Evolutionary conservation across 2,888 invertebrate genomes (phyloP).

Genomic region (Acanthosepion lycidas): DNA sequence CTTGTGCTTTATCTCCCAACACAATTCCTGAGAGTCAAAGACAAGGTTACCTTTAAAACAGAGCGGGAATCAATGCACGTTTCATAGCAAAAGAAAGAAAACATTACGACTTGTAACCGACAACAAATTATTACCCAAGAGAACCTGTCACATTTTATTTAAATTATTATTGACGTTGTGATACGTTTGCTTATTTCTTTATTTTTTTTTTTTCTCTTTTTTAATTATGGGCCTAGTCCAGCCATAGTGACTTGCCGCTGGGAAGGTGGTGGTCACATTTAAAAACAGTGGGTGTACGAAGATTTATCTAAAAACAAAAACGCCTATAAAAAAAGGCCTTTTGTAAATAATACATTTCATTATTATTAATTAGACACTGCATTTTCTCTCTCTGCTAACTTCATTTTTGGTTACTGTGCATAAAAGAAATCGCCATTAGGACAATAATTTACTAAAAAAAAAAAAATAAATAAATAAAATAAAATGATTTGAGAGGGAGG

Average conservation of each 20-base stretch:
- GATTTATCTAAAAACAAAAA: not conserved
- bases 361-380: too few relatives aligned
- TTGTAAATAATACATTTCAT: too few relatives aligned
- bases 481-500: too few relatives aligned
- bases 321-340: not conserved
- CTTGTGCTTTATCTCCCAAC: not conserved
- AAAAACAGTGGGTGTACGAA: not conserved
- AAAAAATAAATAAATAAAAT: too few relatives aligned
- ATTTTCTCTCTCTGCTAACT: too few relatives aligned
- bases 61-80: not conserved
- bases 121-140: not conserved
- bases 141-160: not conserved
- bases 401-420: too few relatives aligned
- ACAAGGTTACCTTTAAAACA: too few relatives aligned
- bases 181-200: not conserved
- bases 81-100: not conserved
- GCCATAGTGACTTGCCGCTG: not conserved
- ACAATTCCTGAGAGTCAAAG: not conserved
- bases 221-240: not conserved
- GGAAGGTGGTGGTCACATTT: not conserved
- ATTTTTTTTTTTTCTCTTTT: not conserved
- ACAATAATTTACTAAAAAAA: too few relatives aligned
- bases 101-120: not conserved
- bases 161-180: not conserved
- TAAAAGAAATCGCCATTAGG: too few relatives aligned